Conservation (phyloP, 2,888 invertebrate species). For the Dexiosoma caninum region DNA sequence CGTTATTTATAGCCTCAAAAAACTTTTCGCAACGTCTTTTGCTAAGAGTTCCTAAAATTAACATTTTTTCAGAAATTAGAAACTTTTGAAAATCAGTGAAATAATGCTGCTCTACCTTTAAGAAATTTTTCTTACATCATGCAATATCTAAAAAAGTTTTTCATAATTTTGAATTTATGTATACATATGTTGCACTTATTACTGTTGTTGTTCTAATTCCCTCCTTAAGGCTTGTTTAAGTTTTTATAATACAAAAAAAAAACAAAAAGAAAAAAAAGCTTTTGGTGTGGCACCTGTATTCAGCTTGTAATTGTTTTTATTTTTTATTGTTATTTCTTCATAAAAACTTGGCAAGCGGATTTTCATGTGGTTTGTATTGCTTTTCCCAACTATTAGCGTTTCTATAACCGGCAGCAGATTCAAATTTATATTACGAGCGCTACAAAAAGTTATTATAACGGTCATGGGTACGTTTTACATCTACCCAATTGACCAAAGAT, state of each 20-base stretch:
- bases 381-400: not conserved
- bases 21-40: too few species aligned
- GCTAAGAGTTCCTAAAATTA: too few species aligned
- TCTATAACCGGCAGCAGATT: constrained; percentile 37
- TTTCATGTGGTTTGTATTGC: constrained; percentile 2
- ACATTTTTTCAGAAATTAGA: too few species aligned
- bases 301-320: not conserved
- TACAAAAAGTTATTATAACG: not conserved
- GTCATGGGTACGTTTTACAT: not conserved
- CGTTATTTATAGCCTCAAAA: too few species aligned
- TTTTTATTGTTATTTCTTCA: not conserved
- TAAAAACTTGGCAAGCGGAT: not conserved
- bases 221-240: constrained; percentile 20
- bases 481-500: not conserved
- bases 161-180: not conserved
- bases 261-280: constrained; percentile 25
- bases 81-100: too few species aligned
- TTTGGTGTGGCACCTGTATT: constrained; percentile 61
- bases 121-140: not conserved
- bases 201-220: constrained; percentile 1
- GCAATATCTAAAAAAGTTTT: constrained; percentile 11
- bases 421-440: constrained; percentile 17
- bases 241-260: not conserved
- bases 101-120: too few species aligned
- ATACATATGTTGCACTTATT: not conserved